Evolutionary conservation across 2,113 vertebrate species (phyloP).

Genomic region (Chionodraco myersi): DNA sequence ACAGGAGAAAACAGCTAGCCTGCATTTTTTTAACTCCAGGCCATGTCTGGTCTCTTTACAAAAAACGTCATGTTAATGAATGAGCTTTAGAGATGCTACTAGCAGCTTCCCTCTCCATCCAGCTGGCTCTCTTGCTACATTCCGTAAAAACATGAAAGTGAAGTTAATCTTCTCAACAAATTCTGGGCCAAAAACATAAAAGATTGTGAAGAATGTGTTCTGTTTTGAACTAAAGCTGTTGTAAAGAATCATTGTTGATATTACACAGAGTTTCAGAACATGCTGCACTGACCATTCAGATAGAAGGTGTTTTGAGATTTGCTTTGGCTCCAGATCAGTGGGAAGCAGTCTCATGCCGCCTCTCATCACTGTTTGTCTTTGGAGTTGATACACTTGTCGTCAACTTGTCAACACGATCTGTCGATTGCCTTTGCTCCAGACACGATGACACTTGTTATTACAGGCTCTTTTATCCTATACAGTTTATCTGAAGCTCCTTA

Average conservation of each 20-base stretch:
- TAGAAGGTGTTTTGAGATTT: constrained; percentile 2
- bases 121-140: background rate
- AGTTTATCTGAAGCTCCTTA: constrained; percentile 30
- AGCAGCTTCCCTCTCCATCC: background rate
- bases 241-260: background rate
- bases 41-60: background rate
- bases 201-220: background rate
- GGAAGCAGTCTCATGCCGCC: constrained; percentile 14
- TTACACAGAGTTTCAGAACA: background rate
- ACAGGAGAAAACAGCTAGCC: background rate
- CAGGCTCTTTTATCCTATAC: constrained; percentile 24
- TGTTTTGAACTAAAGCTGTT: background rate
- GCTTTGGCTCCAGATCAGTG: constrained; percentile 40
- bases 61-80: too few species aligned
- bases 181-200: background rate
- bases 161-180: background rate
- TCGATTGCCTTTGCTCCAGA: constrained; percentile 18
- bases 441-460: constrained; percentile 4
- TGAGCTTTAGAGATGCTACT: background rate
- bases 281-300: background rate
- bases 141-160: background rate
- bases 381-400: constrained; percentile 30
- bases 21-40: background rate
- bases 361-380: constrained; percentile 2
- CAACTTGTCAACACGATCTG: constrained; percentile 55